Conservation (phyloP, 1,140 invertebrate genomes). For the Physella acuta region DNA sequence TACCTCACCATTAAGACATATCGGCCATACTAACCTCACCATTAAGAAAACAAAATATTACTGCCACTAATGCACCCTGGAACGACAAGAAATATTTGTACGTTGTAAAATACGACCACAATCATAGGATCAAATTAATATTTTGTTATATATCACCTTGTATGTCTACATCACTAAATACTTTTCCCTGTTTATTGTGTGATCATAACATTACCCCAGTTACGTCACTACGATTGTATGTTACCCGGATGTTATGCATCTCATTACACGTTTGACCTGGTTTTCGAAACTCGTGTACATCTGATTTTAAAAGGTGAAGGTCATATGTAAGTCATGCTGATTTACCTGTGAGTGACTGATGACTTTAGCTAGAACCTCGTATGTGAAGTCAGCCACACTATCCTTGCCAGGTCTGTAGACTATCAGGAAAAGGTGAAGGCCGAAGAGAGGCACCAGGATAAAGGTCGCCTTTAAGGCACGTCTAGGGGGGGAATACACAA, state of each 20-base stretch:
- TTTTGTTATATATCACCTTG: neutral
- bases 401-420: slow-evolving; percentile 69
- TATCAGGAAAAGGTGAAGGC: slow-evolving; percentile 78
- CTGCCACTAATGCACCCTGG: too few species aligned
- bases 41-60: too few species aligned
- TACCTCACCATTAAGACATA: too few species aligned
- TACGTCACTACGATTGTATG: neutral
- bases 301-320: neutral
- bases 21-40: too few species aligned
- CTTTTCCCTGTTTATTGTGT: neutral
- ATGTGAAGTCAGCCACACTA: slow-evolving; percentile 27
- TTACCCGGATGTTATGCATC: neutral
- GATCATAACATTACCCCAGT: neutral
- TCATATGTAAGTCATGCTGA: neutral
- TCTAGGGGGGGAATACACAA: slow-evolving; percentile 49
- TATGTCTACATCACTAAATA: neutral
- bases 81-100: too few species aligned
- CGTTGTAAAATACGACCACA: too few species aligned
- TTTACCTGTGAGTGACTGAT: slow-evolving; percentile 46
- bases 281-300: neutral
- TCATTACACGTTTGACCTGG: neutral
- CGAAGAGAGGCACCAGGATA: slow-evolving; percentile 74
- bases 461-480: slow-evolving; percentile 77
- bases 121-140: too few species aligned
- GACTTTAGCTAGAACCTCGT: slow-evolving; percentile 41